phyloP scores from a whole-genome alignment of 2,888 invertebrate genomes.

The Hybos culiciformis region DNA sequence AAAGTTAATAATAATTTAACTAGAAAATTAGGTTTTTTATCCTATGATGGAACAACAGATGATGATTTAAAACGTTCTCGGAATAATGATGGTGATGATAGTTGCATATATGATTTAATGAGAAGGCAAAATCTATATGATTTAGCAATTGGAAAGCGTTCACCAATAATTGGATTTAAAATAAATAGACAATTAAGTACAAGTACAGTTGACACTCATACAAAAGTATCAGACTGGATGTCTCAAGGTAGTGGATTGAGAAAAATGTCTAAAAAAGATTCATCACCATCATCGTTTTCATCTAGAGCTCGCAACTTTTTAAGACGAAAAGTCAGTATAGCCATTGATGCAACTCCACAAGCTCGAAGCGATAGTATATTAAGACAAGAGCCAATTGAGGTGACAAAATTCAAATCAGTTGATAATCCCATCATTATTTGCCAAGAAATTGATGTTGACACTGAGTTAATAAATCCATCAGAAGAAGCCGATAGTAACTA shows the following conservation, averaged over 20 bases:
- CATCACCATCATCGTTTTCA: slow-evolving; percentile 22
- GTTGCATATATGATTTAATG: slow-evolving; percentile 29
- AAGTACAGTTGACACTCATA: slow-evolving; percentile 72
- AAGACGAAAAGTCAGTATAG: slow-evolving; percentile 55
- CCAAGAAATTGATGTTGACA: slow-evolving; percentile 31
- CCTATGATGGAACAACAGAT: slow-evolving; percentile 31
- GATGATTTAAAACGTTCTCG: slow-evolving; percentile 32
- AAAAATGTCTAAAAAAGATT: slow-evolving; percentile 29
- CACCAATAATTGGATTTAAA: slow-evolving; percentile 45
- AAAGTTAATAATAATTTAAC: slow-evolving; percentile 14
- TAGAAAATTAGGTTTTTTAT: slow-evolving; percentile 30
- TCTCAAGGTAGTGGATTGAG: slow-evolving; percentile 48
- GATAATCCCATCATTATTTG: slow-evolving; percentile 26
- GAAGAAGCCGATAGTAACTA: slow-evolving; percentile 28
- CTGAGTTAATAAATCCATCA: slow-evolving; percentile 28
- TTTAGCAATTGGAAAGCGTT: slow-evolving; percentile 36
- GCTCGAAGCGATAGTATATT: slow-evolving; percentile 58
- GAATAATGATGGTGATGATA: slow-evolving; percentile 32
- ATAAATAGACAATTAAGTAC: slow-evolving; percentile 58
- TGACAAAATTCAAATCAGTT: slow-evolving; percentile 39
- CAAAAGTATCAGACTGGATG: slow-evolving; percentile 79
- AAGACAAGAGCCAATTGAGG: slow-evolving; percentile 62
- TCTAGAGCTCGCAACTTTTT: slow-evolving; percentile 35
- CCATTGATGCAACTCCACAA: slow-evolving; percentile 63
- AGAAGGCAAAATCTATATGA: slow-evolving; percentile 35